phyloP scores from a whole-genome alignment of 2,888 invertebrate species.

The Malachius bipustulatus region DNA sequence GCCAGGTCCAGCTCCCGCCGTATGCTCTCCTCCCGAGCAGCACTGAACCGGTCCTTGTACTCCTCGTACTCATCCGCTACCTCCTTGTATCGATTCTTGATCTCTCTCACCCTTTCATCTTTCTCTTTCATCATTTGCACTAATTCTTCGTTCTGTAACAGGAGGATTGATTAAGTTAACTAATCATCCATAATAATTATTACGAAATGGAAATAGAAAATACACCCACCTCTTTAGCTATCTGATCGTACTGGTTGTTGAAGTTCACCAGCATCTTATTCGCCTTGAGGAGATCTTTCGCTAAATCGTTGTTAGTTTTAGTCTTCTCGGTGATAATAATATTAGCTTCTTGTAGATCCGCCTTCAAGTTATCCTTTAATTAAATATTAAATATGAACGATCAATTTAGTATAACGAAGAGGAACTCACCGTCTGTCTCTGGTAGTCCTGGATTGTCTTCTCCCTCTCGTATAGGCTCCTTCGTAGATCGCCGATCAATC shows the following conservation, averaged over 20 bases:
- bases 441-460: background rate
- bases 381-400: too few species aligned
- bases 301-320: constrained; percentile 31
- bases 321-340: constrained; percentile 32
- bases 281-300: constrained; percentile 34
- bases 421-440: background rate
- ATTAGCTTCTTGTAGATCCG: constrained; percentile 31
- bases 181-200: too few species aligned
- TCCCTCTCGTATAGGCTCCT: background rate
- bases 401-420: too few species aligned
- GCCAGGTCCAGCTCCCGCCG: background rate
- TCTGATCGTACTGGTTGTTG: constrained; percentile 31
- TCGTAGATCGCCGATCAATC: background rate
- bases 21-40: background rate
- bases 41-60: background rate
- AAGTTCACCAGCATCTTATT: constrained; percentile 35
- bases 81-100: background rate
- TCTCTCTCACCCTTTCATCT: background rate
- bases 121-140: too few species aligned
- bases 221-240: constrained; percentile 28
- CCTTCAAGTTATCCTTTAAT: constrained; percentile 28
- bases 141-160: too few species aligned
- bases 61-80: background rate
- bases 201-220: too few species aligned
- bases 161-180: too few species aligned